These are phyloP conservation scores for Lepidochrysops patricia DNA, from an alignment of 2,888 invertebrate genomes.

Conservation along the genomic window DNA sequence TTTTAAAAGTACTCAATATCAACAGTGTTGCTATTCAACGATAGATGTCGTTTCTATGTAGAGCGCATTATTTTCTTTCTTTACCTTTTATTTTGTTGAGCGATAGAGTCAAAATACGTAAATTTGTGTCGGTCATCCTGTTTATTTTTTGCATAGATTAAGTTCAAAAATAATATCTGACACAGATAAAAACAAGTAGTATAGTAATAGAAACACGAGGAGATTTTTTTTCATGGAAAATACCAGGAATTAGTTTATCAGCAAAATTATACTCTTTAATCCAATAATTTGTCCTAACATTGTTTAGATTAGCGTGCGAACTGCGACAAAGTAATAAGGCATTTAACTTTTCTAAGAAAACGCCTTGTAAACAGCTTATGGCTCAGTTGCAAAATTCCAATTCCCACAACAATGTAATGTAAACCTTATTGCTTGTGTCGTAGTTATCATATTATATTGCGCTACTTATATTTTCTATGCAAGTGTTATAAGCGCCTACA, in stretches of 20 bases:
- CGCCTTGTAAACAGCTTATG: constrained; percentile 20
- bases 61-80: too few species aligned
- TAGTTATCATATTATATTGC: neutral
- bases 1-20: too few species aligned
- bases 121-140: neutral
- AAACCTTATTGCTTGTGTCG: neutral
- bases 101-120: neutral
- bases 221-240: too few species aligned
- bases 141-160: neutral
- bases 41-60: neutral
- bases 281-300: too few species aligned
- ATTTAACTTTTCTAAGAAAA: constrained; percentile 14
- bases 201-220: too few species aligned
- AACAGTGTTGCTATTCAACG: neutral
- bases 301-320: too few species aligned
- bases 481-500: constrained; percentile 22
- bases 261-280: too few species aligned
- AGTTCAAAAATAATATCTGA: too few species aligned
- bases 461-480: constrained; percentile 17
- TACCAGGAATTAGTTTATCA: too few species aligned
- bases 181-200: too few species aligned
- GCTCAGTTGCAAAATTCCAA: constrained; percentile 20
- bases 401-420: constrained; percentile 7
- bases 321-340: neutral
- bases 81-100: too few species aligned